Evolutionary conservation across 2,888 invertebrate species (phyloP), one percentile per base, ranked within the genome.

Genomic region (Creontiades dilutus): DNA sequence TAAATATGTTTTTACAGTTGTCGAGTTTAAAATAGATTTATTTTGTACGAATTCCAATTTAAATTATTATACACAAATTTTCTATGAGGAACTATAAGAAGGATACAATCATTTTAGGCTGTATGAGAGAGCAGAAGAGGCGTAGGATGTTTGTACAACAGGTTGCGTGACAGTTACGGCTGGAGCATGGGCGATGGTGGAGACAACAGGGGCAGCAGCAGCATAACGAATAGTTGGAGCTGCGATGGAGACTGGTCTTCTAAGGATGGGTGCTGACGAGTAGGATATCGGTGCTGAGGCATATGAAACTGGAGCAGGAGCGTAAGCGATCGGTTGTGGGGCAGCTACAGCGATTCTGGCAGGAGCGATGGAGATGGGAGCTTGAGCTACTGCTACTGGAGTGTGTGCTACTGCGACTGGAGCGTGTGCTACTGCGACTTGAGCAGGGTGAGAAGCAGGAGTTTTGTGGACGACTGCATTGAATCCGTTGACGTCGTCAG

Each of bases 401-500:
- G 90, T 90, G 90, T 90, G 89, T 19, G 91, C 90, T 19, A 88
- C 80, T 19, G 90, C 82, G 27, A 81, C 46, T 23, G 87, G 90
- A 23, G 86, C 89, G 46, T 76, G 89, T n/a, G 86, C 89, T n/a
- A 57, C 55, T 13, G 86, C 81, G 11, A 55, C 84, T 3, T 82
- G 78, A 55, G 55, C 90, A 7, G 76, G 46, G 12, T 81, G 61
- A 27, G 81, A 86, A n/a, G 81, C 68, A 3, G 68, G 47, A 5
- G 80, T 19, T 78, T 86, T 88, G 84, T 89, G 89, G 61, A 92
- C 92, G n/a, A 91, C 91, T 16, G 92, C 92, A 68, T 91, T 92
- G 92, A 92, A 92, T 55, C 92, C 92, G 91, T 91, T 91, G 57
- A 92, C 91, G 47, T 92, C 89, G 86, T 92, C 92, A 23, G 92